These are phyloP conservation scores for Zelostemma sp. DNA, from an alignment of 1,140 invertebrate genomes.

Conservation along the genomic window DNA sequence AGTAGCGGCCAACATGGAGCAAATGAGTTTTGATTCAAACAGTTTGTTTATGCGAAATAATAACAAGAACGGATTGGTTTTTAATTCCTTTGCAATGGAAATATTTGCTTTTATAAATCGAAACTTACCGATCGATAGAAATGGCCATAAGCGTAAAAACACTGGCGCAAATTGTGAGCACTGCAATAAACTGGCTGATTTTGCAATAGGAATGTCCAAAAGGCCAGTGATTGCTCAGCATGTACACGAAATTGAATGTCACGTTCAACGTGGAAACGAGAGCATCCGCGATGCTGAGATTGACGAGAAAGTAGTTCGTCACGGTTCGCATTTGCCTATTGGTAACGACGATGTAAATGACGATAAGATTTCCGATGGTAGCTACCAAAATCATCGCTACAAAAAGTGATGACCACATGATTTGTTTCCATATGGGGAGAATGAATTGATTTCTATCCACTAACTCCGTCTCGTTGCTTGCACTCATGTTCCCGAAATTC, in stretches of 20 bases:
- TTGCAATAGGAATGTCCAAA: slow-evolving; percentile 95
- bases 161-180: slow-evolving; percentile 91
- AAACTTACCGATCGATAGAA: slow-evolving; percentile 91
- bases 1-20: too few species aligned
- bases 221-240: slow-evolving; percentile 93
- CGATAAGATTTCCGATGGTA: slow-evolving; percentile 92
- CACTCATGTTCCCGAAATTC: slow-evolving; percentile 21
- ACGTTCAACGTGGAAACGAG: slow-evolving; percentile 94
- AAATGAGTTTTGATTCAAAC: too few species aligned
- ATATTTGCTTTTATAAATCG: background rate
- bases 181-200: slow-evolving; percentile 92
- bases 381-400: slow-evolving; percentile 90
- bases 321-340: slow-evolving; percentile 94
- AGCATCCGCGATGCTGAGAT: slow-evolving; percentile 91
- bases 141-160: slow-evolving; percentile 97
- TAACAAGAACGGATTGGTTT: too few species aligned
- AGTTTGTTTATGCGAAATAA: too few species aligned
- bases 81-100: too few species aligned
- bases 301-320: slow-evolving; percentile 97
- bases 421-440: slow-evolving; percentile 86
- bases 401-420: slow-evolving; percentile 88
- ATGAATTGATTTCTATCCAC: slow-evolving; percentile 73
- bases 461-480: slow-evolving; percentile 52
- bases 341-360: slow-evolving; percentile 94
- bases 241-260: slow-evolving; percentile 93